Base-by-base conservation (phyloP, 2,797 vertebrate genomes). In the Fistularia commersonii region DNA sequence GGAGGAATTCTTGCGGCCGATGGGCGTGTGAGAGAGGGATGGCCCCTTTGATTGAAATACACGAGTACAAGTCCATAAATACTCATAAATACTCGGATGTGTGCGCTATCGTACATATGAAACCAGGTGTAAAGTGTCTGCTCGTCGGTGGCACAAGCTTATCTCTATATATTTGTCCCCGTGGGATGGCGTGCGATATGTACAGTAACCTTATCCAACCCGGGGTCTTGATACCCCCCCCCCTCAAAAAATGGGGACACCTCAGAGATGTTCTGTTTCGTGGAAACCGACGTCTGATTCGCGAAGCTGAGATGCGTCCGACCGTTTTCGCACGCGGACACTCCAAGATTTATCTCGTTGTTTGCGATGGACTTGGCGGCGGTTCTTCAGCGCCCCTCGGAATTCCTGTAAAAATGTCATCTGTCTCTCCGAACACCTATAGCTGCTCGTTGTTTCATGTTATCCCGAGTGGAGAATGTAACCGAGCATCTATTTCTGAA, bases 221-320 rank as follows among this genome's bases (percentile, higher is more conserved):
- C 51, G 40, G 42, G 45, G 47, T 76, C 57, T 63, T 35, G 68
- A 72, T 69, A 78, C 81, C 66, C 59, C 15, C 38, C 44, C 61
- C n/a, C n/a, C n/a, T 69, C 74, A 73, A 81, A 76, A 82, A 80
- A 77, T 60, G 57, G 51, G 55, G 50, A 70, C 66, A 69, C 69
- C 49, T 64, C 37, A 50, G 32, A 37, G 51, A 69, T 15, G 46
- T 48, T 33, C 34, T 15, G 39, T 48, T 90, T 87, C 86, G 70
- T 77, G 71, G 85, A 88, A 90, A 66, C 49, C 40, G 46, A 15
- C 66, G 57, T 65, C 33, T 51, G 55, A 54, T 61, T 75, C 72
- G 54, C 81, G 80, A 83, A 84, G 74, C 85, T 82, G 65, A 77
- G 82, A 85, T 80, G 84, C 82, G 85, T 87, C 77, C 83, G 82